Evolutionary conservation across 2,888 invertebrate species (phyloP), one percentile per base, ranked within the genome.

Genomic region (Amaurobius ferox): DNA sequence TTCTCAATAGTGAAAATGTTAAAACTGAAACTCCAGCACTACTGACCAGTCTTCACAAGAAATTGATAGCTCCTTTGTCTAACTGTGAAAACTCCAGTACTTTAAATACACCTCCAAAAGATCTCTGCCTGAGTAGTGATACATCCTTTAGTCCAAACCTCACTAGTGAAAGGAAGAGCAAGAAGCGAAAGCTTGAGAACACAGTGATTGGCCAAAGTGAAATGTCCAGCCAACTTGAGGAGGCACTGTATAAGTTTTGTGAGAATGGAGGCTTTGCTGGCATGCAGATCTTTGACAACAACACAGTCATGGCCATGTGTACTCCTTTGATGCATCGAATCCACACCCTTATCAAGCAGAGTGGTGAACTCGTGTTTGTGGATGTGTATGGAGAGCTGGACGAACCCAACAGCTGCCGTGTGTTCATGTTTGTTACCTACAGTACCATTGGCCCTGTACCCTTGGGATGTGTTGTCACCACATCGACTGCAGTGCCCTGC

Each of bases 301-400:
- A 79, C 23, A 74, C 66, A 7, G 79, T 86, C 6, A 86, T 86
- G 79, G 86, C 86, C 1, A 23, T 86, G 16, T 74, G 79, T 19
- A 86, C 79, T 0, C 86, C 86, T 19, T 19, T 86, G 1, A 86
- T 86, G 86, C 70, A 74, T 11, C 64, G 86, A 16, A 76, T 86
- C 2, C 86, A 86, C 19, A 74, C 44, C 0, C 32, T 74, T 7
- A 30, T 86, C 11, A 86, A 70, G n/a, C 74, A 86, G 1, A 86
- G 86, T 71, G 86, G 86, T 19, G 86, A 86, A 32, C 11, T 79
- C 16, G 79, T 86, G 6, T 79, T 86, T 66, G 64, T 86, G 2
- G 86, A 86, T 62, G 35, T 64, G 13, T 86, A 86, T 35, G 86
- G 86, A 3, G 86, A 86, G 19, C 30, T 79, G 39, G 86, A 86